Base-by-base conservation (phyloP, 92 coral and sea anemone species). In the Parazoanthus swiftii region DNA sequence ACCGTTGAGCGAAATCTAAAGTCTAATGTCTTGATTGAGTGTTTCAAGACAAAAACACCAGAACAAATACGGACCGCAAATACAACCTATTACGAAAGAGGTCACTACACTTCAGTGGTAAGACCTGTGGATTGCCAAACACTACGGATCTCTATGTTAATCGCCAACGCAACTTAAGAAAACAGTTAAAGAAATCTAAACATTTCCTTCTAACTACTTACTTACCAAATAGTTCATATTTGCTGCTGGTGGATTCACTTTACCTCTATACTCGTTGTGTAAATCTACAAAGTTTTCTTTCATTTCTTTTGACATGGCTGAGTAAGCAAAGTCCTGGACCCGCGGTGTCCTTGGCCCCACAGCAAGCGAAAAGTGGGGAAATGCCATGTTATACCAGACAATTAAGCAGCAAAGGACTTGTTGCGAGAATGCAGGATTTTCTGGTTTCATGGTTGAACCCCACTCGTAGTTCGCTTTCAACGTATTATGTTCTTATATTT, bases 191-290 rank as follows among this genome's bases (percentile, higher is more conserved):
- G 66, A 58, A 58, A 58, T 3, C 9, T 15, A 20, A 35, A 74
- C 11, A 35, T 18, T 23, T 6, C 18, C 44, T 74, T 74, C 44
- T 73, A 35, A 48, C 5, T 73, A 37, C 1, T 74, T 35, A 35
- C 90, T 80, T 38, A 89, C 91, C 91, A 89, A 72, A 43, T 89
- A 89, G 21, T 89, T 86, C 90, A 88, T 88, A 51, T 88, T 81
- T 9, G 90, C 90, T 6, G 90, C 90, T 6, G 90, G 81, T 14
- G 88, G 88, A 38, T 74, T 6, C 77, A 82, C 91, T 21, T 74
- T 71, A 18, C 91, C 79, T 58, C 91, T 80, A 65, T 56, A 89
- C 44, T 43, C 70, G 11, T 89, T 89, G 39, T 89, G 88, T 44
- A 81, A 86, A 35, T 89, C 91, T 15, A 89, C 82, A 83, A 89